A percentile compares a stretch with the other conserved stretches of the same genome.
phyloP scores from a whole-genome alignment of 2,113 vertebrate species.

The Paradoxurus hermaphroditus region DNA sequence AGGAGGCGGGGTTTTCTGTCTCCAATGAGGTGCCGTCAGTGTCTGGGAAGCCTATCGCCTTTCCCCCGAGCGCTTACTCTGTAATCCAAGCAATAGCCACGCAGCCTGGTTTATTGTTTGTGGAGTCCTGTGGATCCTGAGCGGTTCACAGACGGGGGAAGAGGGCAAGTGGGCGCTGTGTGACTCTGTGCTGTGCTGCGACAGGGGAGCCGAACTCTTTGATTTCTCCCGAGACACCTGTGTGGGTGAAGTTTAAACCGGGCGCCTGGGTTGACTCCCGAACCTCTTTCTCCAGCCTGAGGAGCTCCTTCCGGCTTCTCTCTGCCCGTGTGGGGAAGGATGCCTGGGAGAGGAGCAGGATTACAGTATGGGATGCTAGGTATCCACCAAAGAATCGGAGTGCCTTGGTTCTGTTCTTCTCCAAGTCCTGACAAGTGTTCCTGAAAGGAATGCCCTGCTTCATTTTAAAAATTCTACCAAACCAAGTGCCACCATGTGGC shows the following conservation, averaged over 20 bases:
- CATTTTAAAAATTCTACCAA: constrained; percentile 62
- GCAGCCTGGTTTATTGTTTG: constrained; percentile 83
- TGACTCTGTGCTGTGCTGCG: constrained; percentile 2
- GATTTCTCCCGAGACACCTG: constrained; percentile 59
- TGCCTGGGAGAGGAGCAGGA: constrained; percentile 70
- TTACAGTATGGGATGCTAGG: constrained; percentile 65
- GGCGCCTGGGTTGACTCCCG: background rate
- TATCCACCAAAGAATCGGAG: constrained; percentile 65
- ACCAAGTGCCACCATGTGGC: constrained; percentile 60
- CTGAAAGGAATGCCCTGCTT: constrained; percentile 73
- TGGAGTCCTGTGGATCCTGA: constrained; percentile 71
- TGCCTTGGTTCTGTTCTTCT: constrained; percentile 44
- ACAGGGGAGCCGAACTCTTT: background rate
- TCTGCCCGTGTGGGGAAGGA: constrained; percentile 39
- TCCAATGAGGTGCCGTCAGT: constrained; percentile 81
- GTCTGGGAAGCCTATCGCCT: constrained; percentile 85
- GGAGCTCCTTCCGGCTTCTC: constrained; percentile 31
- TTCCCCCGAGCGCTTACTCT: constrained; percentile 83
- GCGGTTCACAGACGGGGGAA: constrained; percentile 47
- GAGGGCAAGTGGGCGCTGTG: constrained; percentile 37
- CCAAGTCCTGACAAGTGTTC: constrained; percentile 68
- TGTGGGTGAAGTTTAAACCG: constrained; percentile 40
- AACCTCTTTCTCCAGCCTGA: constrained; percentile 35
- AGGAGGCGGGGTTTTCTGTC: constrained; percentile 84
- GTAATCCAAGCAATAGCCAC: constrained; percentile 86